Evolutionary conservation across 2,113 vertebrate genomes (phyloP), one percentile per base, ranked within the genome.

Genomic region (Scartelaos histophorus): DNA sequence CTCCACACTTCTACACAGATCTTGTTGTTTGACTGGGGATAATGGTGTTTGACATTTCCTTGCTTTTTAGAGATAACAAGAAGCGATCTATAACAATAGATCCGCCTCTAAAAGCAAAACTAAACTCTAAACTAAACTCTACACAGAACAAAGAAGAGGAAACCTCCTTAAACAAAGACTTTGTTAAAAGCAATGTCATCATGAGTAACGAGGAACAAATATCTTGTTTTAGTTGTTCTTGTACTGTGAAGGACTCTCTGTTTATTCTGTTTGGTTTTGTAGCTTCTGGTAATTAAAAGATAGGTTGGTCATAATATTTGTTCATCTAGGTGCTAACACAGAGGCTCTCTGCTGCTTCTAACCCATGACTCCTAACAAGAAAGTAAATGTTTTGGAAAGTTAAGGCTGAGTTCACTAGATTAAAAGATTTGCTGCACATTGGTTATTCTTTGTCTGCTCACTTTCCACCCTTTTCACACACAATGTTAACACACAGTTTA

Each of bases 381-480:
- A 69, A 22, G 9, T 38, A 47, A 47, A 47, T 47, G 15, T 15
- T 16, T 47, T 13, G 12, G 13, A 4, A 47, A 45, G 34, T 22
- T 54, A 38, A 13, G n/a, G 13, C 19, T 1, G 9, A 17, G 19
- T 17, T 7, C 9, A 12, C 21, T 6, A 38, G 11, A 51, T 47
- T 56, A 43, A 61, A n/a, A 43, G 58, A 17, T 69, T 74, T 71
- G 67, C 74, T 68, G 45, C 7, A 12, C n/a, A 71, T 61, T 60
- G n/a, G 45, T 24, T 15, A 15, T 16, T 34, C 43, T 69, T 69
- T 29, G 15, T 70, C 58, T 38, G 24, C 58, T 61, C 58, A 15
- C 58, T 17, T 13, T 17, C 15, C 15, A 17, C 22, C 0, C 24
- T 24, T 60, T 22, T 13, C 11, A 12, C 5, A 13, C 24, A 12